phyloP scores from a whole-genome alignment of 2,888 invertebrate species.

The Lamproptera curius region DNA sequence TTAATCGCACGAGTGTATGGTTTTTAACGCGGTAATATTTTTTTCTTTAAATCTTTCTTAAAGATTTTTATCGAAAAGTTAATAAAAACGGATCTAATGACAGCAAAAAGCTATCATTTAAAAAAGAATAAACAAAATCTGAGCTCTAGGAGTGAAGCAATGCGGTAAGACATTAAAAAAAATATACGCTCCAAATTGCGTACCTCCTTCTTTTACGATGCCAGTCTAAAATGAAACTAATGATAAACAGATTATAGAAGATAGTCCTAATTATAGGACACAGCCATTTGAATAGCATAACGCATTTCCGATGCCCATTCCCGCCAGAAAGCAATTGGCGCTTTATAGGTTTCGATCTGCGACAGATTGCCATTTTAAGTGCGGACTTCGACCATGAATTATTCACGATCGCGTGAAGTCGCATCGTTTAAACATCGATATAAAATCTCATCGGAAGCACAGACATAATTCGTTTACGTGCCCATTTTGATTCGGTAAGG shows the following conservation, averaged over 20 bases:
- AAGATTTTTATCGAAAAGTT: too few relatives aligned
- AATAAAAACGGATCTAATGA: too few relatives aligned
- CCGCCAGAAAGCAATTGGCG: conserved; percentile 39
- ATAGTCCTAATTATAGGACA: not conserved
- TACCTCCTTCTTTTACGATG: too few relatives aligned
- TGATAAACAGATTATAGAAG: too few relatives aligned
- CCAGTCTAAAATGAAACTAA: not conserved
- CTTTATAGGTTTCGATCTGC: conserved; percentile 44
- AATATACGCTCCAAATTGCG: too few relatives aligned
- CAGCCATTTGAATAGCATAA: conserved; percentile 6
- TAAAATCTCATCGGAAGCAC: conserved; percentile 34
- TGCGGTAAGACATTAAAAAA: too few relatives aligned
- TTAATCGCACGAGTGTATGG: too few relatives aligned
- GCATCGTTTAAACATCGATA: conserved; percentile 41
- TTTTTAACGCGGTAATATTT: too few relatives aligned
- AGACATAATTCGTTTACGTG: conserved; percentile 27
- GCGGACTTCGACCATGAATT: conserved; percentile 56
- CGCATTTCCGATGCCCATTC: conserved; percentile 10
- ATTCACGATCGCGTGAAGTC: conserved; percentile 52
- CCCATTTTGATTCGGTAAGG: conserved; percentile 18
- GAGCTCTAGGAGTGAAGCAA: too few relatives aligned
- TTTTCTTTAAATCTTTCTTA: too few relatives aligned
- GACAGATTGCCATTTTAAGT: conserved; percentile 63
- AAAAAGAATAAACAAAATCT: too few relatives aligned
- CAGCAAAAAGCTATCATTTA: too few relatives aligned